Evolutionary conservation across 37 sponge, comb jelly and placozoan genomes (phyloP), one percentile per base, ranked within the genome.

Genomic region (Halisarca cf. caerulea): DNA sequence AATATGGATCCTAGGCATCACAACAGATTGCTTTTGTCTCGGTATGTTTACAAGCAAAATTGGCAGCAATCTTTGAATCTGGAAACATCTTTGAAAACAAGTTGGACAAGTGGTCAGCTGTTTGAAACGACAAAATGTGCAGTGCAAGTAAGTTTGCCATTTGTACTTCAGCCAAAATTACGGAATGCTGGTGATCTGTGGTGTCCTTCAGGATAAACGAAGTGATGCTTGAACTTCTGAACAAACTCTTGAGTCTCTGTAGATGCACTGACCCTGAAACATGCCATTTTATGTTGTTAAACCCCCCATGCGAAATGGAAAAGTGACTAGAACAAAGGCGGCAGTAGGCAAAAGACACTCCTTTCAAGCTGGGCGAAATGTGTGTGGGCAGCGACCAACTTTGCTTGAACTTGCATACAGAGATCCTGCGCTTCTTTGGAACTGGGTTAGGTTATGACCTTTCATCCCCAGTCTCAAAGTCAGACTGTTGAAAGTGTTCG

Each of bases 101-200:
- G 32, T 80, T 35, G 40, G 41, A 28, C 7, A 80, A n/a, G 33
- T 80, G 81, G 28, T 80, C 81, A 27, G 59, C 81, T 30, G 81
- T 35, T 51, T 30, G 27, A 51, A 54, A 80, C 23, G 58, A 33
- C 11, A 54, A 51, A 9, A 55, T 80, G 40, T 80, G 81, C 58
- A 42, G 21, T 17, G 81, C 81, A 53, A 80, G 47, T n/a, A 80
- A 80, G 21, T 80, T 15, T 66, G 78, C 25, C 68, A 66, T 66
- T 32, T 28, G 20, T 21, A 66, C 68, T 21, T 66, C n/a, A n/a
- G n/a, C n/a, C n/a, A n/a, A n/a, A n/a, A n/a, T n/a, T n/a, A n/a
- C 68, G 20, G 25, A 32, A 66, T 66, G 20, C 68, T 36, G 17
- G 57, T 54, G 57, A 54, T 54, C 57, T 54, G 57, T 54, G 11